Conservation (phyloP, 2,797 vertebrate species). For the Manis javanica region DNA sequence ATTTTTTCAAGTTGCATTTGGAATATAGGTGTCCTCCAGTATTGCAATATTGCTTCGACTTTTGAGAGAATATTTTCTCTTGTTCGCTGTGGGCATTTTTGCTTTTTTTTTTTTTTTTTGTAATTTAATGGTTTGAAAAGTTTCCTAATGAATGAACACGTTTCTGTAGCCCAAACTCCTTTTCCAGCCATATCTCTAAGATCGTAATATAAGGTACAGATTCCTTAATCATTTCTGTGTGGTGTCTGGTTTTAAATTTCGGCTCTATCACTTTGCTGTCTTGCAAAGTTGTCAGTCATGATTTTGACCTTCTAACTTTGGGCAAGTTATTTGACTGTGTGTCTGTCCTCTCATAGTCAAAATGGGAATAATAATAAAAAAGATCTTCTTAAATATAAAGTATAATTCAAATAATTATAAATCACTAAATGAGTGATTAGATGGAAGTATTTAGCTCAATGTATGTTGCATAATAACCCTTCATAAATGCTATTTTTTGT, state of each 20-base stretch:
- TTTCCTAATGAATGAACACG: neutral
- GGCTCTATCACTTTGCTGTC: neutral
- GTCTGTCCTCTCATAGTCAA: constrained; percentile 17
- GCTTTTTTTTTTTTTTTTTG: neutral
- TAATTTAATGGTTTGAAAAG: neutral
- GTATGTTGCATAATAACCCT: neutral
- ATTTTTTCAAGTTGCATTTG: neutral
- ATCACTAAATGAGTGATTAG: neutral
- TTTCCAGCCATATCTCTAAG: neutral
- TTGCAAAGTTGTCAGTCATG: neutral
- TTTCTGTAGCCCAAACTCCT: neutral
- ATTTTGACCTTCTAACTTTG: constrained; percentile 21
- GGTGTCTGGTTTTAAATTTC: neutral
- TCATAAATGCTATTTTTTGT: neutral
- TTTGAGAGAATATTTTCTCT: neutral
- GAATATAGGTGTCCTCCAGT: neutral
- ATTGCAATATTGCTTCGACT: neutral
- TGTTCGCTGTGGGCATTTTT: neutral
- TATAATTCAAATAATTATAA: neutral
- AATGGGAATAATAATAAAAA: constrained; percentile 14
- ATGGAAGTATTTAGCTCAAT: neutral
- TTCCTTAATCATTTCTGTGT: neutral
- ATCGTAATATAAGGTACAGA: neutral
- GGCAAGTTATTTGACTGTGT: neutral
- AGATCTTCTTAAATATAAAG: neutral